Evolutionary conservation across 2,113 vertebrate species (phyloP).

Genomic region (Sterna hirundo): DNA sequence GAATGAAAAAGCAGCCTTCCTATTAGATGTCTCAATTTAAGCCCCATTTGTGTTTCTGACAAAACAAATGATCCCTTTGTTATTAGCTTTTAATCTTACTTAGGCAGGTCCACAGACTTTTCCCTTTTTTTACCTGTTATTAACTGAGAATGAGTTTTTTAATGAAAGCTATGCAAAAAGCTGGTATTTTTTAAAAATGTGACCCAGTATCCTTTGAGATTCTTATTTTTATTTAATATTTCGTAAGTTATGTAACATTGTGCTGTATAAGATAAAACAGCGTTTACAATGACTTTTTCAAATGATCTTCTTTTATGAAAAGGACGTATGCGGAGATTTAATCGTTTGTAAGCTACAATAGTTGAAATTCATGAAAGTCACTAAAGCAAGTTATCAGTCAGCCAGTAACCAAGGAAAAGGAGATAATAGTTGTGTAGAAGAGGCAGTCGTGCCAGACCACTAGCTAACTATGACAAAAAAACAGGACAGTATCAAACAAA

Average conservation of each 20-base stretch:
- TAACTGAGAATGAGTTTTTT: not conserved
- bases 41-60: not conserved
- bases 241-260: not conserved
- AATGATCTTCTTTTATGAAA: not conserved
- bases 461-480: not conserved
- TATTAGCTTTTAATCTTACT: not conserved
- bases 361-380: not conserved
- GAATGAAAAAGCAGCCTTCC: not conserved
- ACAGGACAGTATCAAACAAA: not conserved
- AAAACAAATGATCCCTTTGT: not conserved
- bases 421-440: not conserved
- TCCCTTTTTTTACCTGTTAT: not conserved
- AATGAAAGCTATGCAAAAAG: not conserved
- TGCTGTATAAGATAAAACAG: not conserved
- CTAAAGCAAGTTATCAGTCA: not conserved
- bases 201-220: not conserved
- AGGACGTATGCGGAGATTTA: not conserved
- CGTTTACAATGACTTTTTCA: not conserved
- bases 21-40: not conserved
- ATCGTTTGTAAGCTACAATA: not conserved
- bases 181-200: not conserved
- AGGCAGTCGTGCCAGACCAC: not conserved
- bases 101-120: not conserved
- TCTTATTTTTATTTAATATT: not conserved
- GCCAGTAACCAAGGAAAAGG: not conserved